These are phyloP conservation scores for Bucorvus abyssinicus DNA, from an alignment of 2,797 vertebrate species.

Conservation along the genomic window DNA sequence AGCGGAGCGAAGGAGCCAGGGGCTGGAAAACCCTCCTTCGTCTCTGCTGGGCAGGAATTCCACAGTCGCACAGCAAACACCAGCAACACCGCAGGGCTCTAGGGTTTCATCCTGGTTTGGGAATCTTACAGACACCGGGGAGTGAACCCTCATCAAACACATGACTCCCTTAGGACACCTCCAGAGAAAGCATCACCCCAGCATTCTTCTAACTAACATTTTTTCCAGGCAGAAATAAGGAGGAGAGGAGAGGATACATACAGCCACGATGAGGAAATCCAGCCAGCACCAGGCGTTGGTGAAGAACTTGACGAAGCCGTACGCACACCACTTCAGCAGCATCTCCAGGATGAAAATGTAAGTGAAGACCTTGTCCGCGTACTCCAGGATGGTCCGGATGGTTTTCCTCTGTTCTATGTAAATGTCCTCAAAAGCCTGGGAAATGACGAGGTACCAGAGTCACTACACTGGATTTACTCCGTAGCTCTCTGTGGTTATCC, in stretches of 20 bases:
- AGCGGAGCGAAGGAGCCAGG: not conserved
- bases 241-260: slow-evolving; percentile 82
- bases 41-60: not conserved
- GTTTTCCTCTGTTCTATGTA: slow-evolving; percentile 98
- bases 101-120: not conserved
- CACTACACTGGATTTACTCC: not conserved
- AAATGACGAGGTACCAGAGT: not conserved
- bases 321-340: slow-evolving; percentile 98
- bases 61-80: not conserved
- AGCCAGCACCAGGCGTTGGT: slow-evolving; percentile 99
- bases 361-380: slow-evolving; percentile 96
- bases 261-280: slow-evolving; percentile 99
- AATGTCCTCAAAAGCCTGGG: slow-evolving; percentile 96
- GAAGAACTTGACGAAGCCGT: slow-evolving; percentile 98
- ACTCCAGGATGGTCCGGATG: slow-evolving; percentile 89
- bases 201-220: not conserved
- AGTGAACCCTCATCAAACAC: not conserved
- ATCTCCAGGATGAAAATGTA: slow-evolving; percentile 99
- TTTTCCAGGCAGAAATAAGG: slow-evolving; percentile 2
- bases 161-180: not conserved
- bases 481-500: rapidly evolving
- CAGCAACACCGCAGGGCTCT: not conserved
- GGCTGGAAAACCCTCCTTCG: not conserved
- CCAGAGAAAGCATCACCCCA: not conserved
- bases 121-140: not conserved